These are phyloP conservation scores for Actinernus sp. DNA, from an alignment of 92 coral and sea anemone genomes.

Conservation along the genomic window DNA sequence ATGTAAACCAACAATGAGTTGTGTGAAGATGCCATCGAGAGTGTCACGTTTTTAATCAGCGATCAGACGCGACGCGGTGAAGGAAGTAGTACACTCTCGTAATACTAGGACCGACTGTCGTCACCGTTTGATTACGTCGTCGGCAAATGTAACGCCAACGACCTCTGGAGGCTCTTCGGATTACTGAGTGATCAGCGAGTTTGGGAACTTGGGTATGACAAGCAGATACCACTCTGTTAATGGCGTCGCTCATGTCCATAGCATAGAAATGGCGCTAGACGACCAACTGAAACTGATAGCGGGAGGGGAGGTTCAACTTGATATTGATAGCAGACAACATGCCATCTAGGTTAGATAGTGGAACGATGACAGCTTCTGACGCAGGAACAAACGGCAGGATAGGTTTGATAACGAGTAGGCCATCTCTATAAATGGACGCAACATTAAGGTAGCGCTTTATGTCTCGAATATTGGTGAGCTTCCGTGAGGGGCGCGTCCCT, in stretches of 20 bases:
- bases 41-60: constrained; percentile 59
- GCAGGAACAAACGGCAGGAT: constrained; percentile 14
- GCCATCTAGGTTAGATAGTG: constrained; percentile 38
- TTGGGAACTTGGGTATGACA: no score
- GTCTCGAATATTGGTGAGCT: constrained; percentile 18
- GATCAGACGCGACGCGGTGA: no score
- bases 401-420: constrained; percentile 49
- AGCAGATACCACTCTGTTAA: no score
- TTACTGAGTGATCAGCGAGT: no score
- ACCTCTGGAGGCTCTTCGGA: no score
- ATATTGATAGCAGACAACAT: constrained; percentile 45
- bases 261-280: constrained; percentile 52
- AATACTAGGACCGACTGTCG: constrained; percentile 43
- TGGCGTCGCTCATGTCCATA: no score
- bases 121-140: constrained; percentile 57
- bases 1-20: no score
- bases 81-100: no score
- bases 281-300: constrained; percentile 39
- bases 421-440: constrained; percentile 32
- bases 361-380: no score
- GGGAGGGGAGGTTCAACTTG: constrained; percentile 47
- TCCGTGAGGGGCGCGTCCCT: no score
- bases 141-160: no score
- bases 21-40: constrained; percentile 51
- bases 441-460: constrained; percentile 27